Base-by-base conservation (phyloP, 1,140 invertebrate species). In the Drosophila ogumai region DNA sequence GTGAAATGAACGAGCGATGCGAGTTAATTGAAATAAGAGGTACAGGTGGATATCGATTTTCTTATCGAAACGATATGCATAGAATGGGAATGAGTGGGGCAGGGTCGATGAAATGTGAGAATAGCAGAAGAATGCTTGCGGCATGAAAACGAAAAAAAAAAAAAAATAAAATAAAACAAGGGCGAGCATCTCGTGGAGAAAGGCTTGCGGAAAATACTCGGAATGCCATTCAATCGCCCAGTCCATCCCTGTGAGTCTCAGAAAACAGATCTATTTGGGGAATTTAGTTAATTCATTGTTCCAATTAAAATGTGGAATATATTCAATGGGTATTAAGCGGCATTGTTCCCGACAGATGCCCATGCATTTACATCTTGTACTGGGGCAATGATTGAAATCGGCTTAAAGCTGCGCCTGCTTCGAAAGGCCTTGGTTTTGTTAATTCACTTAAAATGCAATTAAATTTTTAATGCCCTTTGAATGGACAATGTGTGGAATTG, bases 381-480 rank as follows among this genome's bases (percentile, higher is more conserved):
- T 15, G 15, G 54, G 34, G 31, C 17, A 17, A 17, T 15, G 19
- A 34, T 34, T 64, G n/a, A 64, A 68, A 68, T 68, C 22, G 19
- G 32, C 46, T 69, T 69, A 67, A 67, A 69, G 32, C 38, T 44
- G 9, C 36, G 43, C 61, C 66, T 32, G 17, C 36, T 54, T 36
- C 19, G 36, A 17, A n/a, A 15, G 38, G 6, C 28, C 12, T 22
- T 13, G 44, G n/a, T 43, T 65, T 55, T 69, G 63, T 69, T 69
- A 54, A 67, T 68, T 67, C 63, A 69, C 66, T 55, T 67, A 38
- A 55, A 69, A 69, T 55, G 66, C 66, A 69, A 69, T 69, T 67
- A 69, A 44, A 40, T 63, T 74, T 55, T 73, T 55, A 75, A 75
- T 74, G 57, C 49, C 19, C 38, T 75, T 64, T 54, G 46, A 36